Evolutionary conservation across 2,888 invertebrate species (phyloP).

Genomic region (Aphidoletes aphidimyza): DNA sequence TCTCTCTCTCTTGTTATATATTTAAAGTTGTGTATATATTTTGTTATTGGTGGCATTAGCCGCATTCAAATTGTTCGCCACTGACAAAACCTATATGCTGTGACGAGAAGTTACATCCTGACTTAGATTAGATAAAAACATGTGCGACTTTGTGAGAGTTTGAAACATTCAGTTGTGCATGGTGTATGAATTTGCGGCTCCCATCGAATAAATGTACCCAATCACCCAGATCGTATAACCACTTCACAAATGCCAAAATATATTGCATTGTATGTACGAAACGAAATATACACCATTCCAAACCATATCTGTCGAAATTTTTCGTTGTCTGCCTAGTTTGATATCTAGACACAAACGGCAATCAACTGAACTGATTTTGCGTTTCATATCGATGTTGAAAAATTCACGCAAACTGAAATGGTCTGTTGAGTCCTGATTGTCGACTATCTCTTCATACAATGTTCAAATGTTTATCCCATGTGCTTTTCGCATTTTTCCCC

Average conservation of each 20-base stretch:
- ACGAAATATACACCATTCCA: too few relatives aligned
- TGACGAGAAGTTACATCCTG: not conserved
- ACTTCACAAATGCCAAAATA: too few relatives aligned
- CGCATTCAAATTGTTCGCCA: too few relatives aligned
- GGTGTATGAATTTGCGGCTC: not conserved
- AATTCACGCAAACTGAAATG: not conserved
- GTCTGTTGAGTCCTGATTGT: not conserved
- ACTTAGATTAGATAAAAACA: not conserved
- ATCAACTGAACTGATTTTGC: too few relatives aligned
- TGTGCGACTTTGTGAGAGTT: not conserved
- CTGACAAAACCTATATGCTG: too few relatives aligned
- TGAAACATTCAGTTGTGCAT: too few relatives aligned
- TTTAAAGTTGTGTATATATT: too few relatives aligned
- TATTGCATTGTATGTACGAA: too few relatives aligned
- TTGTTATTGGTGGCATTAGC: too few relatives aligned
- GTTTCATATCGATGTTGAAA: too few relatives aligned
- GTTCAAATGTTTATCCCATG: not conserved
- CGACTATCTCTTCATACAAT: not conserved
- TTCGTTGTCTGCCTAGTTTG: not conserved
- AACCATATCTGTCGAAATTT: too few relatives aligned
- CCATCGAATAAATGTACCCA: conserved; percentile 19
- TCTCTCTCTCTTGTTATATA: too few relatives aligned
- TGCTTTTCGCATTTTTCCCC: not conserved
- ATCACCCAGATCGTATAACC: conserved; percentile 20
- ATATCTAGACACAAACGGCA: not conserved